phyloP scores from a whole-genome alignment of 2,113 vertebrate genomes.

The Pardalotus punctatus region DNA sequence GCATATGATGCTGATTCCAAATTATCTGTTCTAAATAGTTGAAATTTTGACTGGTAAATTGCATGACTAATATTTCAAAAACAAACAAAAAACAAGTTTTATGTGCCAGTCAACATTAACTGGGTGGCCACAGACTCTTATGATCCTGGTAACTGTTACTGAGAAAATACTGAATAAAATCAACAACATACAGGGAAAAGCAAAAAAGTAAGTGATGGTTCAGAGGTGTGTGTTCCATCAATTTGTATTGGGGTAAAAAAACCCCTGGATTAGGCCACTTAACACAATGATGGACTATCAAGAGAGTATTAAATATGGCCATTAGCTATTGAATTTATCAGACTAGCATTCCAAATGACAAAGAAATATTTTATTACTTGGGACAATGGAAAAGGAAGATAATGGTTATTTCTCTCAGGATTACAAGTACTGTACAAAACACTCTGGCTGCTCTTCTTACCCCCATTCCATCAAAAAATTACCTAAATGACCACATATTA shows the following conservation, averaged over 20 bases:
- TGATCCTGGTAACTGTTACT: neutral
- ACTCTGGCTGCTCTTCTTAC: neutral
- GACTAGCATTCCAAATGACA: neutral
- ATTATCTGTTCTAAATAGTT: neutral
- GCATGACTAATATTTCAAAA: neutral
- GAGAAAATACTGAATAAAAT: neutral
- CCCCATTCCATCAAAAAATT: neutral
- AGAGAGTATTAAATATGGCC: neutral
- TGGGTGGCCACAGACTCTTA: neutral
- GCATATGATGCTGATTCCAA: neutral
- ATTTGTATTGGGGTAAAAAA: neutral
- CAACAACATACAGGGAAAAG: neutral
- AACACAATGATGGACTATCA: neutral
- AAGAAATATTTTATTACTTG: neutral
- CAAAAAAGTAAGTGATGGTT: neutral
- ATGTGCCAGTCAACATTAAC: neutral
- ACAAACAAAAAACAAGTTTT: neutral
- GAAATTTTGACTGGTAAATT: neutral
- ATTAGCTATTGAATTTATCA: neutral
- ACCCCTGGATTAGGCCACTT: neutral
- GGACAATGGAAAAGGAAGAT: neutral
- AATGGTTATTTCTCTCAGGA: neutral
- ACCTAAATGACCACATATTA: neutral
- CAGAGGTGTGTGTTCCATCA: neutral
- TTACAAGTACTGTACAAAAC: neutral